These are phyloP conservation scores for Eulemur macaco DNA, from an alignment of 2,113 vertebrate species.

Conservation along the genomic window DNA sequence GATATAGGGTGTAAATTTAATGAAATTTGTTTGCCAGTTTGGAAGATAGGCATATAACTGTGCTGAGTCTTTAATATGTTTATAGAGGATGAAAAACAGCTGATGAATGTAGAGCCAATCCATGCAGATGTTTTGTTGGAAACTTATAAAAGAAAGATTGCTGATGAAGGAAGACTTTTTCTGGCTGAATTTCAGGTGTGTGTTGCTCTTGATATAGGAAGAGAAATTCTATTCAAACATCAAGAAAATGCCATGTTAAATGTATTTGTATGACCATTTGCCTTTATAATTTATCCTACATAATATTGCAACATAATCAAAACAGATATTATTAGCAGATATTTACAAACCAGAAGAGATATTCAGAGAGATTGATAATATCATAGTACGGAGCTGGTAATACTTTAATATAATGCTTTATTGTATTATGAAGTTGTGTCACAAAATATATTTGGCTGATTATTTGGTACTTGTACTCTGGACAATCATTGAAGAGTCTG, in stretches of 20 bases:
- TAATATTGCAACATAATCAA: background rate
- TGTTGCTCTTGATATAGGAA: background rate
- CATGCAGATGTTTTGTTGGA: conserved; percentile 89
- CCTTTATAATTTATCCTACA: background rate
- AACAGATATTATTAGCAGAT: background rate
- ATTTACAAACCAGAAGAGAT: background rate
- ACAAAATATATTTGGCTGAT: background rate
- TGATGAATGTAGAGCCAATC: conserved; percentile 93
- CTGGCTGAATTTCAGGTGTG: conserved; percentile 97
- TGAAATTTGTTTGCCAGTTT: background rate
- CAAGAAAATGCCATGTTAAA: background rate
- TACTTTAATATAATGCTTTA: background rate
- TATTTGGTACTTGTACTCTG: background rate
- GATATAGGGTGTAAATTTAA: background rate
- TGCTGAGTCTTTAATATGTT: background rate
- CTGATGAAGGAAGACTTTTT: conserved; percentile 95
- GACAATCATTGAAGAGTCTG: background rate
- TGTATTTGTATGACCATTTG: background rate
- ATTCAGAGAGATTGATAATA: background rate
- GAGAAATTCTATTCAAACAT: background rate
- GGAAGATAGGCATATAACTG: background rate
- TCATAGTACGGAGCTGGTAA: background rate
- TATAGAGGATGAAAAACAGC: conserved; percentile 89
- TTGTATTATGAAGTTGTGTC: background rate
- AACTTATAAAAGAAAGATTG: conserved; percentile 92